Evolutionary conservation across 2,113 vertebrate species (phyloP).

Genomic region (Sorex fumeus): DNA sequence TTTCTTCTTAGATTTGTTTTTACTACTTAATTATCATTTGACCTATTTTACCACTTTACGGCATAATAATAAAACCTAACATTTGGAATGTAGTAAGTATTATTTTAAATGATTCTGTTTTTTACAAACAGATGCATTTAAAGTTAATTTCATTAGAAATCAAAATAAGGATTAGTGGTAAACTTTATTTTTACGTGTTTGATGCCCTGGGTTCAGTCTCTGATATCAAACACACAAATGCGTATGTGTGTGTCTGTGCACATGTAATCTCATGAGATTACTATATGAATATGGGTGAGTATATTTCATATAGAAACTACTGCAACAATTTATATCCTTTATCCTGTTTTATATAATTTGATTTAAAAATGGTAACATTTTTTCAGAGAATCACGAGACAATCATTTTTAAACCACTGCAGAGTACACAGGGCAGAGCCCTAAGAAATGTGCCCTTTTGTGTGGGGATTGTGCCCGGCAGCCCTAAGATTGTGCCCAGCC

Average conservation of each 20-base stretch:
- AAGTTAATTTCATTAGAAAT: not conserved
- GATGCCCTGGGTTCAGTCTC: no score
- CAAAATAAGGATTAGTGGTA: no score
- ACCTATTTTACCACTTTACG: not conserved
- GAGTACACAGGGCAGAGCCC: conserved; percentile 14
- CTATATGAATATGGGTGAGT: conserved; percentile 26
- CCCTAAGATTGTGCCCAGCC: no score
- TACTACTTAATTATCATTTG: conserved; percentile 12
- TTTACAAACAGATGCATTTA: not conserved
- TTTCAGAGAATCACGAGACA: not conserved
- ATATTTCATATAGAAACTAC: conserved; percentile 16
- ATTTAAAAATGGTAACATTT: not conserved
- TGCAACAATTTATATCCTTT: conserved; percentile 21
- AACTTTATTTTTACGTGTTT: no score
- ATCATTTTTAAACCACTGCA: conserved; percentile 14
- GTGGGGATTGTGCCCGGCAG: no score
- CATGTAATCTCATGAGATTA: no score
- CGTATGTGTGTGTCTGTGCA: no score
- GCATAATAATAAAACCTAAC: conserved; percentile 17
- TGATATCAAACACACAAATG: no score
- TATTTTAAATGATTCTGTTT: conserved; percentile 44
- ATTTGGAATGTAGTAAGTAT: conserved; percentile 21
- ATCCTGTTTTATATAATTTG: not conserved
- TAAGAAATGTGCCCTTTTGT: not conserved
- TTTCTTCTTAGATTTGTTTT: conserved; percentile 40